Conservation (phyloP, 2,888 invertebrate species). For the Tachystola acroxantha region DNA sequence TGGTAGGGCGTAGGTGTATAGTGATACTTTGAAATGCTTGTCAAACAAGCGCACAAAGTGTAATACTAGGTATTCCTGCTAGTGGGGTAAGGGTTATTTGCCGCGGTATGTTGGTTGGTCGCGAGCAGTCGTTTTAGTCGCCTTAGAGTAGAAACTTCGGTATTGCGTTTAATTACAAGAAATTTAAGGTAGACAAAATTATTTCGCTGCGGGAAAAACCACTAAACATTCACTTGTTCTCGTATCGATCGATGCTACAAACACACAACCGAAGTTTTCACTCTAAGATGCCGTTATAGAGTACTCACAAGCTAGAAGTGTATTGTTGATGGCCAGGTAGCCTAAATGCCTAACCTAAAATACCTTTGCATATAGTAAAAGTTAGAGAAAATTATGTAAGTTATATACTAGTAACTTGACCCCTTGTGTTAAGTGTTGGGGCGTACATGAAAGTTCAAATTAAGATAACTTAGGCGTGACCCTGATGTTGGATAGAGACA, state of each 20-base stretch:
- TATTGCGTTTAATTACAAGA: no score
- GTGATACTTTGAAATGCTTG: slow-evolving; percentile 43
- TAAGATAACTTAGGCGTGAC: slow-evolving; percentile 3
- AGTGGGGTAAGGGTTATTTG: slow-evolving; percentile 52
- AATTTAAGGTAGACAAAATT: slow-evolving; percentile 4
- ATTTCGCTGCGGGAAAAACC: not conserved
- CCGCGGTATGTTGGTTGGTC: no score
- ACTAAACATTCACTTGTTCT: no score
- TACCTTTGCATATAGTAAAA: slow-evolving; percentile 6
- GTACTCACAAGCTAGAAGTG: no score
- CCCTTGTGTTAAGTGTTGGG: not conserved
- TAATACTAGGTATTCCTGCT: slow-evolving; percentile 40
- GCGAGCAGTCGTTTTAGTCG: no score
- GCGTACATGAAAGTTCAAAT: slow-evolving; percentile 11
- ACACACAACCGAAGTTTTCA: no score
- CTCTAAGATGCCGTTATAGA: no score
- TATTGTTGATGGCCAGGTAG: slow-evolving; percentile 1
- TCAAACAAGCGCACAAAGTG: slow-evolving; percentile 71
- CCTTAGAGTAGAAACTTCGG: no score
- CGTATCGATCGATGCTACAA: no score
- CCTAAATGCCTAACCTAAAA: slow-evolving; percentile 1
- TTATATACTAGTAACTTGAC: not conserved
- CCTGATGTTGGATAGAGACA: not conserved
- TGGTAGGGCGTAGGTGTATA: slow-evolving; percentile 7
- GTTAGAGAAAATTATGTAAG: slow-evolving; percentile 10